These are phyloP conservation scores for Helogale parvula DNA, from an alignment of 2,113 vertebrate species.

Conservation along the genomic window DNA sequence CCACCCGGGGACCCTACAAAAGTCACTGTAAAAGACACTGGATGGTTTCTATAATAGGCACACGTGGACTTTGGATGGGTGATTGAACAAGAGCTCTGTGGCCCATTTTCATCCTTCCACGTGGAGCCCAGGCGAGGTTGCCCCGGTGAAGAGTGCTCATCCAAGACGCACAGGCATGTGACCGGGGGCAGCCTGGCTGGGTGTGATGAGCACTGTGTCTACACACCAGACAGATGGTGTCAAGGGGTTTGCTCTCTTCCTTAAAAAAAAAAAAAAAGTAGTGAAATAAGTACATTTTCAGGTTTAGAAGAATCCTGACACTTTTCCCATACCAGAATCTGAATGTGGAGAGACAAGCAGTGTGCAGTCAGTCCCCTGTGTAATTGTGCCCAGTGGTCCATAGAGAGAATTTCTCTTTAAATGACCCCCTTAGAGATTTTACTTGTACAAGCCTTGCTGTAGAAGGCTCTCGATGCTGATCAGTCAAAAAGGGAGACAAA, in stretches of 20 bases:
- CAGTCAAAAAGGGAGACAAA: not conserved
- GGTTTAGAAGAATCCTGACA: not conserved
- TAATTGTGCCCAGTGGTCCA: not conserved
- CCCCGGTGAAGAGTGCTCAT: not conserved
- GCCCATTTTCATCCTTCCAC: not conserved
- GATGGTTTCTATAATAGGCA: not conserved
- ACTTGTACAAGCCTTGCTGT: not conserved
- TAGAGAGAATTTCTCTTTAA: not conserved
- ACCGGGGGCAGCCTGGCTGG: not conserved
- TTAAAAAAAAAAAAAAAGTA: not conserved
- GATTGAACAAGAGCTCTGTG: not conserved
- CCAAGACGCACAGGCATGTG: accelerated
- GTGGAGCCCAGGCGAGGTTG: not conserved
- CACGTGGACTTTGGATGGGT: not conserved
- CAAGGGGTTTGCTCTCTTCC: not conserved
- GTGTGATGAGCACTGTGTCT: not conserved
- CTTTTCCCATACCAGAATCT: not conserved
- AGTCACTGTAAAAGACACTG: not conserved
- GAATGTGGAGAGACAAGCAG: not conserved
- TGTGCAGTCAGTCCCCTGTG: not conserved
- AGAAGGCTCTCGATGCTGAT: not conserved
- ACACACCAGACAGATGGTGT: not conserved
- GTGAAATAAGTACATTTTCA: not conserved
- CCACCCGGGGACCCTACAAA: not conserved
- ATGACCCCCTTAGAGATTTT: not conserved